Percentiles rank a stretch among this genome's conserved stretches.
Conservation (phyloP, 2,797 vertebrate genomes). For the Channallabes apus region DNA sequence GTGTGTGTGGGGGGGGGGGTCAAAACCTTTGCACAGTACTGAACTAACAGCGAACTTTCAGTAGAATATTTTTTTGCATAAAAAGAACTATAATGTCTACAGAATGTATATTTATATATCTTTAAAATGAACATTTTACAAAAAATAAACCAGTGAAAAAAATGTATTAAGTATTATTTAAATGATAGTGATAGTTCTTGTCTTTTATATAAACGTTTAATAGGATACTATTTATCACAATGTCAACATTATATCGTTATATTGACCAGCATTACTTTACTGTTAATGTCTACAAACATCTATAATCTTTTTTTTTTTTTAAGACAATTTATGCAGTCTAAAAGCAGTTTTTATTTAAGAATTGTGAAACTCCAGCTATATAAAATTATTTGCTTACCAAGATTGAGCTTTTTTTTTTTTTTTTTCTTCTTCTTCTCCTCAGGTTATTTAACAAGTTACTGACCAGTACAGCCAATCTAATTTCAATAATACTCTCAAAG, state of each 20-base stretch:
- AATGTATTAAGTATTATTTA: not conserved
- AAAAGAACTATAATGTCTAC: not conserved
- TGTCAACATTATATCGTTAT: not conserved
- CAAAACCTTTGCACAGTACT: too few relatives aligned
- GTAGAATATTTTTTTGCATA: too few relatives aligned
- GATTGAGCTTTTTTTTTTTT: not conserved
- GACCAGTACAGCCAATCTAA: not conserved
- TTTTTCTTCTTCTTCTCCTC: not conserved
- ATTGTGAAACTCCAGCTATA: not conserved
- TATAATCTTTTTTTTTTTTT: not conserved
- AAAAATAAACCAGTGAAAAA: not conserved
- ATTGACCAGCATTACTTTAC: not conserved
- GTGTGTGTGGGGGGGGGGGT: too few relatives aligned
- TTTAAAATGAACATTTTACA: not conserved
- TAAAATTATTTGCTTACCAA: not conserved
- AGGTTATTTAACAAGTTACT: not conserved
- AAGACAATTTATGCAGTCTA: not conserved
- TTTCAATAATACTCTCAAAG: not conserved
- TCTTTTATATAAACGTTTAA: not conserved
- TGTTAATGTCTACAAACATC: not conserved
- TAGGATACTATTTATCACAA: not conserved
- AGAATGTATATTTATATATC: not conserved
- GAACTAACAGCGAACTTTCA: too few relatives aligned
- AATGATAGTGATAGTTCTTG: not conserved
- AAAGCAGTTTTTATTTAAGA: not conserved